Evolutionary conservation across 2,888 invertebrate genomes (phyloP), one percentile per base, ranked within the genome.

Genomic region (Heliconius cydno): DNA sequence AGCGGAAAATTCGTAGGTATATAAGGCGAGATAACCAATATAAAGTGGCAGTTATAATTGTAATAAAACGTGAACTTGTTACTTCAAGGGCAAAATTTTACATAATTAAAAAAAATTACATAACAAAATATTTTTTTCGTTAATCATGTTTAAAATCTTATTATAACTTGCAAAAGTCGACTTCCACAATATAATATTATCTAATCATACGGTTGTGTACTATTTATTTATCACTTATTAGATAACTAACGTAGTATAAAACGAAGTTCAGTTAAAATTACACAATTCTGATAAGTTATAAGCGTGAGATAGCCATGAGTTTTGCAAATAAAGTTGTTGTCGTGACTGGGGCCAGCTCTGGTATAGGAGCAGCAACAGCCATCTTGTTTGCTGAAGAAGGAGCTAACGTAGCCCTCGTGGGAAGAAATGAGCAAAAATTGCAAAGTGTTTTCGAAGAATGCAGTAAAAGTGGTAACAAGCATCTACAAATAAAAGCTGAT

Each of bases 311-410:
- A 28, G 52, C 3, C 70, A 85, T 85, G 85, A 84, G 84, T 83
- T 85, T 85, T 46, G 52, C 74, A 67, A 81, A 84, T 34, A 90
- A 89, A 87, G 87, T 88, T 0, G 88, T 86, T 1, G 15, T 89
- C 3, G 79, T 90, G 1, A 88, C 88, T 12, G 89, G 90, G 2
- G 86, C 86, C 4, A 87, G 89, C 68, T 84, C 87, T 2, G 89
- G 89, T 3, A 90, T 90, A 7, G 89, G 89, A 12, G 89, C 89
- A 15, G 84, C 83, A 0, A 82, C 87, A 13, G 88, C 88, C 1
- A 79, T 83, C 7, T 77, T 81, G 5, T 88, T 88, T 70, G 84
- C 87, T 22, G 87, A 85, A 80, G 86, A 89, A 84, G 86, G 86
- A 0, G 87, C 90, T 0, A 77, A 84, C 12, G 86, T 90, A 0